A percentile compares a stretch with the other conserved stretches of the same genome.
Conservation (phyloP, 2,113 vertebrate genomes). For the Rhineura floridana region DNA sequence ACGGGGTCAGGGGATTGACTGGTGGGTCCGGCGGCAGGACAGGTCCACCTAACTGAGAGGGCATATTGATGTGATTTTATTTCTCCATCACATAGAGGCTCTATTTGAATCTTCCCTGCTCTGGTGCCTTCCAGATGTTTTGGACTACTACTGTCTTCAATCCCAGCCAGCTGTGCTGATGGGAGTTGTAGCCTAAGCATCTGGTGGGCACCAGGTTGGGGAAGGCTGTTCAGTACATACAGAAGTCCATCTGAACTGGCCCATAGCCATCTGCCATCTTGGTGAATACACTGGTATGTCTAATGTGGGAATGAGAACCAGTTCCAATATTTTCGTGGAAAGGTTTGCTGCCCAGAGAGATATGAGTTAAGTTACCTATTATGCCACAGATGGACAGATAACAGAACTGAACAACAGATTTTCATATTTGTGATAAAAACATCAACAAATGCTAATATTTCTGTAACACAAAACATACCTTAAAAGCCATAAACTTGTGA, state of each 20-base stretch:
- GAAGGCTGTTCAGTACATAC: background rate
- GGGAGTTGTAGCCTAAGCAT: no score
- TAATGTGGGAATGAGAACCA: background rate
- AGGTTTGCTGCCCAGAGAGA: background rate
- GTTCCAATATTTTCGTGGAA: background rate
- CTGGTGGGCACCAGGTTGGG: no score
- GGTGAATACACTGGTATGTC: background rate
- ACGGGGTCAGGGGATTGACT: background rate
- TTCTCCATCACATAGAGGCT: no score
- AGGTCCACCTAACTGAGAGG: background rate
- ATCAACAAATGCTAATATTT: background rate
- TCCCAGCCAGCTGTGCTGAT: no score
- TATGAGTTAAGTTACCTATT: background rate
- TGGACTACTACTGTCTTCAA: no score
- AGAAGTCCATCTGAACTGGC: background rate
- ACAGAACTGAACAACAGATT: background rate
- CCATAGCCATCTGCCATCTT: background rate
- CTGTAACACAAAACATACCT: slow-evolving; percentile 79
- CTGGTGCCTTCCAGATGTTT: no score
- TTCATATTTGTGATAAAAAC: background rate
- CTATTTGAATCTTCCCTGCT: no score
- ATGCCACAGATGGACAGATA: background rate
- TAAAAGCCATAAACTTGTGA: slow-evolving; percentile 99
- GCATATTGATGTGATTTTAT: background rate
- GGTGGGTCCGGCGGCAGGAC: background rate